Conservation (phyloP, 2,797 vertebrate species). For the Pelodytes ibericus region DNA sequence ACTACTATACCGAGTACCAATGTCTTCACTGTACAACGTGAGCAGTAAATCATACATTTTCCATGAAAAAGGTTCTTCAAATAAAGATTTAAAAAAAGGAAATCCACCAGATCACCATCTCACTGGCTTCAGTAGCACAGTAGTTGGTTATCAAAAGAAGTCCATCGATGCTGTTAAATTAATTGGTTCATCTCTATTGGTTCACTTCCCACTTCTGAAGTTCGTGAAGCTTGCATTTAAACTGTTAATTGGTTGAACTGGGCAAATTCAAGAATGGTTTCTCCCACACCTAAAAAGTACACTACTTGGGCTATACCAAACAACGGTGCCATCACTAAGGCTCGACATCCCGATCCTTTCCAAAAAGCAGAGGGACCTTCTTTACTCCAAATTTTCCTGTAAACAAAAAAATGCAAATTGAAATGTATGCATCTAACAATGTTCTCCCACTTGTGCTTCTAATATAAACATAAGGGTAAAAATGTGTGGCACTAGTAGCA, state of each 20-base stretch:
- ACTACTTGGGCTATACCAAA: slow-evolving; percentile 86
- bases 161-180: neutral
- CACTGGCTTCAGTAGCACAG: neutral
- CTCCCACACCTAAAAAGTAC: slow-evolving; percentile 81
- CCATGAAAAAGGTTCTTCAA: too few relatives aligned
- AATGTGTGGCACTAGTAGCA: too few relatives aligned
- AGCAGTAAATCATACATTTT: too few relatives aligned
- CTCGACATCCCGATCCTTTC: slow-evolving; percentile 81
- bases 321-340: slow-evolving; percentile 82
- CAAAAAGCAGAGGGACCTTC: slow-evolving; percentile 82
- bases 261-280: slow-evolving; percentile 76
- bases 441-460: too few relatives aligned
- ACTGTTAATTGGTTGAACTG: slow-evolving; percentile 66
- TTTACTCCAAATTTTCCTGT: slow-evolving; percentile 78
- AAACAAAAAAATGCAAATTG: neutral
- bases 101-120: too few relatives aligned
- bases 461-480: too few relatives aligned
- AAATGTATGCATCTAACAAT: neutral
- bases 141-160: neutral
- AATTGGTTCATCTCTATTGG: neutral
- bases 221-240: slow-evolving; percentile 55
- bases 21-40: too few relatives aligned
- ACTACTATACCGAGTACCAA: too few relatives aligned
- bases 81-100: too few relatives aligned
- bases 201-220: neutral